A percentile compares a stretch with the other conserved stretches of the same genome.
phyloP scores from a whole-genome alignment of 2,797 vertebrate genomes.

The Avahi laniger region DNA sequence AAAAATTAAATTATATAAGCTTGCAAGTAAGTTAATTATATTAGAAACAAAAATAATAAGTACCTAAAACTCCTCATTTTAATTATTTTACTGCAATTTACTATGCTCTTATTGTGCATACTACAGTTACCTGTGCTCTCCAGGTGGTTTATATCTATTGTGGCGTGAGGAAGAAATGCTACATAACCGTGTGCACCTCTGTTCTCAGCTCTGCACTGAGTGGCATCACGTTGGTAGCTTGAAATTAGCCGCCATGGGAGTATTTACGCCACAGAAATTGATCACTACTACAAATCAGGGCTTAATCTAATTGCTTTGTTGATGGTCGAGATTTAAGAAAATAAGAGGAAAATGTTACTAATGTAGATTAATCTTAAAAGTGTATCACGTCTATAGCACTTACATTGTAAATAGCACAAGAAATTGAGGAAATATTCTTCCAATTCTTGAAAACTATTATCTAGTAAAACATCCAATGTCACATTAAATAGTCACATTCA shows the following conservation, averaged over 20 bases:
- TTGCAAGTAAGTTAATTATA: background rate
- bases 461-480: background rate
- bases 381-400: background rate
- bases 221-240: background rate
- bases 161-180: background rate
- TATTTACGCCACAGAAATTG: background rate
- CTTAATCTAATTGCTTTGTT: background rate
- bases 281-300: background rate
- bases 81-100: background rate
- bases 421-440: background rate
- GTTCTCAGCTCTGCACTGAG: background rate
- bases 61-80: background rate
- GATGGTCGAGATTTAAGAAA: background rate
- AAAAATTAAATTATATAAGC: background rate
- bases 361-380: background rate
- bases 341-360: background rate
- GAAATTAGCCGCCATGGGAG: background rate
- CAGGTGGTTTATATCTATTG: background rate
- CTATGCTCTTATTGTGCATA: background rate
- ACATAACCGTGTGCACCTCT: background rate
- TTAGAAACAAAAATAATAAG: background rate
- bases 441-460: background rate
- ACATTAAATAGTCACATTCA: background rate
- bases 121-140: background rate
- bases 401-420: background rate